A percentile compares a stretch with the other conserved stretches of the same genome.
Evolutionary conservation across 2,888 invertebrate species (phyloP).

Genomic region (Acanthosepion esculentum): DNA sequence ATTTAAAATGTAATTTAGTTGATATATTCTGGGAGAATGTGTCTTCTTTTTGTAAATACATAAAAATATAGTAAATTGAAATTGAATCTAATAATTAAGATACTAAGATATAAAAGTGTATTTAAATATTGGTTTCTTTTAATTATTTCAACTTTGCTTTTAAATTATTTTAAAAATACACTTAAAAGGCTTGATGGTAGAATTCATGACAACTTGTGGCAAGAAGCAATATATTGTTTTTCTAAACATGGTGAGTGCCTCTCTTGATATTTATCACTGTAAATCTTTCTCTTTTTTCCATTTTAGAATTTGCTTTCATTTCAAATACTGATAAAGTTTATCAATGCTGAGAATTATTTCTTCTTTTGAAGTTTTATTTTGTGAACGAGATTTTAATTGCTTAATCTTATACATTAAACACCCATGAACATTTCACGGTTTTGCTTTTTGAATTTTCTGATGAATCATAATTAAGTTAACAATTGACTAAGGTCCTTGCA

Average conservation of each 20-base stretch:
- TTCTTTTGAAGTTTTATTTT: not conserved
- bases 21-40: too few relatives aligned
- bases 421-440: too few relatives aligned
- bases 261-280: not conserved
- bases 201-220: constrained; percentile 95
- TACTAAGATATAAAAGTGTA: too few relatives aligned
- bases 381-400: not conserved
- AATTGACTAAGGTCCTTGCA: too few relatives aligned
- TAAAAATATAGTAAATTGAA: too few relatives aligned
- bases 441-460: too few relatives aligned
- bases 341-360: not conserved
- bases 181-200: constrained; percentile 98
- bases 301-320: not conserved
- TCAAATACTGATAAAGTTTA: not conserved
- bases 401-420: too few relatives aligned
- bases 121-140: too few relatives aligned
- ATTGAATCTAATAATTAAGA: too few relatives aligned
- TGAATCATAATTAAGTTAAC: too few relatives aligned
- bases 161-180: constrained; percentile 79
- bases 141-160: not conserved
- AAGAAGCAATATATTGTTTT: constrained; percentile 99
- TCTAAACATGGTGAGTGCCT: constrained; percentile 83
- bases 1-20: too few relatives aligned
- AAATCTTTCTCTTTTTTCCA: not conserved
- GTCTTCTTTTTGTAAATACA: too few relatives aligned